phyloP scores from a whole-genome alignment of 1,140 invertebrate species.

The Zelostemma sp. region DNA sequence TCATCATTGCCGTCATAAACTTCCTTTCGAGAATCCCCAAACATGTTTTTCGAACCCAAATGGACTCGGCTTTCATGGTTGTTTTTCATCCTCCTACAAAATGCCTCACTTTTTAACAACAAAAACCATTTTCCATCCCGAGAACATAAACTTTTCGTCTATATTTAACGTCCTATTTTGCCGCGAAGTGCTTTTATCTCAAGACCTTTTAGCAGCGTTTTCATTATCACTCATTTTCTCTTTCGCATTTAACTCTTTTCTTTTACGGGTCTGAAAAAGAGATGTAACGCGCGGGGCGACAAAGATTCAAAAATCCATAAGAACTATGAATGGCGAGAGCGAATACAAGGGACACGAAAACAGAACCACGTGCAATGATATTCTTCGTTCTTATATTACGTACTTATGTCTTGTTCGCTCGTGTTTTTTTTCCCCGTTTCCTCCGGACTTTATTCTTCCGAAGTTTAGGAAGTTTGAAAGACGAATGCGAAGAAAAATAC shows the following conservation, averaged over 20 bases:
- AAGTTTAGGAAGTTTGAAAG: not conserved
- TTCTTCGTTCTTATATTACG: not conserved
- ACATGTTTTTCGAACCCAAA: no score
- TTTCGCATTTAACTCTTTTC: no score
- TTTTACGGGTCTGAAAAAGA: no score
- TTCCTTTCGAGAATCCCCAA: conserved; percentile 18
- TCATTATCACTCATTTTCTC: no score
- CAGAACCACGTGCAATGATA: not conserved
- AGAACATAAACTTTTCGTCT: no score
- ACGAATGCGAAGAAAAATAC: not conserved
- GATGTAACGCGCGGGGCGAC: not conserved
- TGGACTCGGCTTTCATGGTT: no score
- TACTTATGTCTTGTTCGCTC: no score
- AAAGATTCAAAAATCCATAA: not conserved
- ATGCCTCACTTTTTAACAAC: no score
- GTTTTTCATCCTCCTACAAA: no score
- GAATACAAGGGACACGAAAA: not conserved
- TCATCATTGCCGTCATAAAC: conserved; percentile 51
- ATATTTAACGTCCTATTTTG: conserved; percentile 4
- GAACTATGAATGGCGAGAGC: not conserved
- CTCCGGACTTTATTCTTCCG: not conserved
- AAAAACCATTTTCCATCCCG: no score
- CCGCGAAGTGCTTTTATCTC: not conserved
- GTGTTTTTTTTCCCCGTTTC: not conserved
- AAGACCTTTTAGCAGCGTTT: no score